Evolutionary conservation across 1,140 invertebrate species (phyloP).

Genomic region (Kradibia gibbosae): DNA sequence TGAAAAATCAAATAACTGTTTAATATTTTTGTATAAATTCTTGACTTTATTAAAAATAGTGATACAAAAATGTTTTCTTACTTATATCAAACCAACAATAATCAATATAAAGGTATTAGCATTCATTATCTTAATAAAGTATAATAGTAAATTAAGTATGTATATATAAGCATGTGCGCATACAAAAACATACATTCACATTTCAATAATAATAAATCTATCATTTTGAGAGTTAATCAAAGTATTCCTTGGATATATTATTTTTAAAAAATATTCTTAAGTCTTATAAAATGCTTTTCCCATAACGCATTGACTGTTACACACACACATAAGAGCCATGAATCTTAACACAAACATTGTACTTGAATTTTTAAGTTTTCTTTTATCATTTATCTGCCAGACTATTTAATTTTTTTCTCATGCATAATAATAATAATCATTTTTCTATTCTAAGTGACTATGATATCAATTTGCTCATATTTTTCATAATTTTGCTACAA

Average conservation of each 20-base stretch:
- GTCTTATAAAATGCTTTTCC: conserved; percentile 64
- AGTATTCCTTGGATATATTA: conserved; percentile 50
- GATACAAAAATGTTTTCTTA: conserved; percentile 51
- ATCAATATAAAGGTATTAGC: conserved; percentile 49
- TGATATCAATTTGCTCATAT: not conserved
- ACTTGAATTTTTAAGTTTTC: conserved; percentile 10
- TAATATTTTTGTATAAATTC: conserved; percentile 51
- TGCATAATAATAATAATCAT: not conserved
- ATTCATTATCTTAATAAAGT: conserved; percentile 48
- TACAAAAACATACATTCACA: conserved; percentile 51
- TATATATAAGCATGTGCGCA: conserved; percentile 44
- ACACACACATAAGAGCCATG: conserved; percentile 38
- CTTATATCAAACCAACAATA: conserved; percentile 48
- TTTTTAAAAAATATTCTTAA: conserved; percentile 68
- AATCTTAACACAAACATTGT: conserved; percentile 14
- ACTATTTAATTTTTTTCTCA: conserved; percentile 3
- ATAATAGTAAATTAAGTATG: conserved; percentile 44
- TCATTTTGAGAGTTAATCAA: conserved; percentile 39
- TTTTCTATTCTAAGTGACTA: not conserved
- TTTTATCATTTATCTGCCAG: not conserved
- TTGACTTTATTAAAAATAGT: conserved; percentile 52
- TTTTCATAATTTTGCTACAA: conserved; percentile 32
- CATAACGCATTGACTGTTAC: conserved; percentile 33
- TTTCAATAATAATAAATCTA: conserved; percentile 38
- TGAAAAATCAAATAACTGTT: conserved; percentile 55